These are phyloP conservation scores for chimpanzee (Pan troglodytes) DNA, from an alignment of 2,113 vertebrate species.

Conservation along the genomic window DNA sequence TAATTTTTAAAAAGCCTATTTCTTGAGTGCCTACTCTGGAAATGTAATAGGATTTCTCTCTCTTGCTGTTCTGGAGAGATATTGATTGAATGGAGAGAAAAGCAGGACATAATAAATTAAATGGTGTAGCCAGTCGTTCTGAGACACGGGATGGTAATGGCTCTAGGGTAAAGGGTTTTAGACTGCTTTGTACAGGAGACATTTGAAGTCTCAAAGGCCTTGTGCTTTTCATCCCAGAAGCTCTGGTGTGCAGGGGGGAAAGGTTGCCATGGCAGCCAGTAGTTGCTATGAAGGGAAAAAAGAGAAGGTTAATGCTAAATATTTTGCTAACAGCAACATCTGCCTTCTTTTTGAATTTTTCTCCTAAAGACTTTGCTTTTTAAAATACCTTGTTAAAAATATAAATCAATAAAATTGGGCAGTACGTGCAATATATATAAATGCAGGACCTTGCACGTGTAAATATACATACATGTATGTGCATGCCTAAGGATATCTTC, in stretches of 20 bases:
- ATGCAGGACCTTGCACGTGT: neutral
- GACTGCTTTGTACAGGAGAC: slow-evolving; percentile 64
- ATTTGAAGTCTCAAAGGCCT: slow-evolving; percentile 74
- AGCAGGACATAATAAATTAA: slow-evolving; percentile 58
- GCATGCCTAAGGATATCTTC: neutral
- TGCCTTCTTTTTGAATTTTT: slow-evolving; percentile 50
- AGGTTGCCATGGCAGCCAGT: slow-evolving; percentile 73
- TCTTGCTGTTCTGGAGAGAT: slow-evolving; percentile 11
- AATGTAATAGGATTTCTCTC: neutral
- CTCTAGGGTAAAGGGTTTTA: slow-evolving; percentile 64
- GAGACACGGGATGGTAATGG: slow-evolving; percentile 44
- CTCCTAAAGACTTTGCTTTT: slow-evolving; percentile 33
- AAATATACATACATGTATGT: neutral
- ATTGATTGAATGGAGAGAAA: slow-evolving; percentile 47
- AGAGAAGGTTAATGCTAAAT: slow-evolving; percentile 63
- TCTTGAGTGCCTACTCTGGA: neutral
- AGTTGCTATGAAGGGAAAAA: slow-evolving; percentile 44
- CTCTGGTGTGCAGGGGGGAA: slow-evolving; percentile 24
- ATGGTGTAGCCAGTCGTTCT: slow-evolving; percentile 24
- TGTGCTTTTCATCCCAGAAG: slow-evolving; percentile 69
- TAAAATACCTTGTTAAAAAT: slow-evolving; percentile 44
- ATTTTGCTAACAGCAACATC: slow-evolving; percentile 67
- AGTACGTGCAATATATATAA: neutral
- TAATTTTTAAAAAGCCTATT: neutral
- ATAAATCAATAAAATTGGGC: slow-evolving; percentile 47